Conservation (phyloP, 2,888 invertebrate species). For the Eilema caniola region DNA sequence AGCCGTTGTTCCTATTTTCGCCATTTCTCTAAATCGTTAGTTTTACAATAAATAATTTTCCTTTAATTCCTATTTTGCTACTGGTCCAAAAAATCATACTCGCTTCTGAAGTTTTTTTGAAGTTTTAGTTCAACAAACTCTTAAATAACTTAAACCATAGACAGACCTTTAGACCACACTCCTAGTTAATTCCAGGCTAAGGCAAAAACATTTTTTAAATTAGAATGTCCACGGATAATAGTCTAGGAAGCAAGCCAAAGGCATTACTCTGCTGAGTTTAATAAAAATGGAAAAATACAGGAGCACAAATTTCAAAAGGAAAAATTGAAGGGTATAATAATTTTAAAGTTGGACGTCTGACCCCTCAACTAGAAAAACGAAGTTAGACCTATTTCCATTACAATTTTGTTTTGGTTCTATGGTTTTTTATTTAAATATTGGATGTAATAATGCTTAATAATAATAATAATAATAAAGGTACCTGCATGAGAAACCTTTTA, state of each 20-base stretch:
- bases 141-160: neutral
- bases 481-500: too few species aligned
- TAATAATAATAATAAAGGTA: too few species aligned
- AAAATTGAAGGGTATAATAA: conserved; percentile 26
- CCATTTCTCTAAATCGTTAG: too few species aligned
- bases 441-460: too few species aligned
- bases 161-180: neutral
- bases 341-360: conserved; percentile 32
- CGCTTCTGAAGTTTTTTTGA: too few species aligned
- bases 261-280: conserved; percentile 12
- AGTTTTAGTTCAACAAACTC: too few species aligned
- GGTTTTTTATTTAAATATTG: neutral
- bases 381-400: conserved; percentile 30
- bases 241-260: conserved; percentile 13
- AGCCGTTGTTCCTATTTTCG: too few species aligned
- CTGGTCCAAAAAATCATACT: too few species aligned
- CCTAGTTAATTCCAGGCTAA: neutral
- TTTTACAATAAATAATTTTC: too few species aligned
- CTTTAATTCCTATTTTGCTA: too few species aligned
- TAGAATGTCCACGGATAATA: neutral
- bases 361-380: conserved; percentile 9
- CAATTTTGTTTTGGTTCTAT: conserved; percentile 6
- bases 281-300: conserved; percentile 25
- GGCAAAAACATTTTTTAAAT: conserved; percentile 1
- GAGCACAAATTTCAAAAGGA: conserved; percentile 30